A percentile compares a stretch with the other conserved stretches of the same genome.
phyloP scores from a whole-genome alignment of 2,888 invertebrate genomes.

The Tinea pellionella region DNA sequence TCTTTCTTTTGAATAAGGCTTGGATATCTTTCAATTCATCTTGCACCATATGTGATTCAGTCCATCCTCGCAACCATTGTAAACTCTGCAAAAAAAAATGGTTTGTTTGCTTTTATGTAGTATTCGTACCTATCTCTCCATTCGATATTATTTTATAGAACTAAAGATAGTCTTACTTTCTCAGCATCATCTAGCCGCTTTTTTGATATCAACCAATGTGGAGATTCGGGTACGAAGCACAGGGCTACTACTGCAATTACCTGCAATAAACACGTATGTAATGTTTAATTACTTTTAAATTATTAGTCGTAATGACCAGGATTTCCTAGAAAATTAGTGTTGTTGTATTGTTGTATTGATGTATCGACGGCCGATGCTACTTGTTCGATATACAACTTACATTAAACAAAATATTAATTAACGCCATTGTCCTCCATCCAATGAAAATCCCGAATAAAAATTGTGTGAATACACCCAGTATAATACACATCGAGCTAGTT shows the following conservation, averaged over 20 bases:
- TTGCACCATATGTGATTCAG: conserved; percentile 69
- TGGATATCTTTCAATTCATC: conserved; percentile 68
- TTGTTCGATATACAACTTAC: conserved; percentile 33
- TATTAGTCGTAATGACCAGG: too few species aligned
- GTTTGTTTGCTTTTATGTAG: too few species aligned
- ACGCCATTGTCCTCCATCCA: conserved; percentile 77
- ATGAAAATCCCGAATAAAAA: conserved; percentile 79
- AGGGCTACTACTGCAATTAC: conserved; percentile 72
- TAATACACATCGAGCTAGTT: conserved; percentile 80
- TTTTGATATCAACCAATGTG: conserved; percentile 81
- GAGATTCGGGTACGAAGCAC: conserved; percentile 83
- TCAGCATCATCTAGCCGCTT: conserved; percentile 75
- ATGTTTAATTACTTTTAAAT: too few species aligned
- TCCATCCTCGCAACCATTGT: conserved; percentile 86
- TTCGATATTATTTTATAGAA: neutral
- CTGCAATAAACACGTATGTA: conserved; percentile 24
- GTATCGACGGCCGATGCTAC: too few species aligned
- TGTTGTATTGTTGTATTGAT: too few species aligned
- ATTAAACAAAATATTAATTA: conserved; percentile 75
- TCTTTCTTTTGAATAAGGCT: conserved; percentile 39
- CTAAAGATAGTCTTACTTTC: conserved; percentile 39
- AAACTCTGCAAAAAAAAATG: conserved; percentile 53
- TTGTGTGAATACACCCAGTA: conserved; percentile 80
- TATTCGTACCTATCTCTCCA: too few species aligned
- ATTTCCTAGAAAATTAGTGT: too few species aligned